These are phyloP conservation scores for Mylabris sibirica DNA, from an alignment of 2,888 invertebrate species.

Conservation along the genomic window DNA sequence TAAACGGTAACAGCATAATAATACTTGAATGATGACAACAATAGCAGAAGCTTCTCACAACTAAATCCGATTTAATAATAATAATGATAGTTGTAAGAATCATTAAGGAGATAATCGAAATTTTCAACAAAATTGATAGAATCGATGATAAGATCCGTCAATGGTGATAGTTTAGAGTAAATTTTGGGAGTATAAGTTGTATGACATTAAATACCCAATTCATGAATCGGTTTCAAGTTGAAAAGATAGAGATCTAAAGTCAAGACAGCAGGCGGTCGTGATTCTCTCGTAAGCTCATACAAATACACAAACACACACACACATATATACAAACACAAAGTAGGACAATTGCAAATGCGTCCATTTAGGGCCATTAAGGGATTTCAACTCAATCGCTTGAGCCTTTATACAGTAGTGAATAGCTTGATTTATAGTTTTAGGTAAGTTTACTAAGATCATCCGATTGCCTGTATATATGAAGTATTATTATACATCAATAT, in stretches of 20 bases:
- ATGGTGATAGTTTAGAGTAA: background rate
- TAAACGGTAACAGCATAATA: slow-evolving; percentile 7
- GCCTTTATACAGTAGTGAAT: slow-evolving; percentile 53
- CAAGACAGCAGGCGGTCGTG: slow-evolving; percentile 36
- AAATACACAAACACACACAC: background rate
- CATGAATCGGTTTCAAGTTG: slow-evolving; percentile 45
- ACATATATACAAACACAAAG: slow-evolving; percentile 25
- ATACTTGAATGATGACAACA: background rate
- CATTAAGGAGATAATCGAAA: slow-evolving; percentile 3
- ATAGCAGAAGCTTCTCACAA: background rate
- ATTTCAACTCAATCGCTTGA: slow-evolving; percentile 59
- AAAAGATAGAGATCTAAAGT: slow-evolving; percentile 44
- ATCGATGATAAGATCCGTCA: background rate
- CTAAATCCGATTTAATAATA: slow-evolving; percentile 9
- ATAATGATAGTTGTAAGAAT: background rate
- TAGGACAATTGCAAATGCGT: slow-evolving; percentile 58
- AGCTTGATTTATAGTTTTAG: slow-evolving; percentile 50
- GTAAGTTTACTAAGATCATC: slow-evolving; percentile 5
- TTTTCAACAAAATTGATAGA: background rate
- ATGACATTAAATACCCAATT: slow-evolving; percentile 40
- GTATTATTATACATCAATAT: slow-evolving; percentile 5
- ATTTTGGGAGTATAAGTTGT: slow-evolving; percentile 17
- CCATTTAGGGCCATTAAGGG: slow-evolving; percentile 61
- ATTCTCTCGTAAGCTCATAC: slow-evolving; percentile 24
- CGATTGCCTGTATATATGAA: background rate